Evolutionary conservation across 2,797 vertebrate genomes (phyloP), one percentile per base, ranked within the genome.

Genomic region (Heteromormyrus szaboi): DNA sequence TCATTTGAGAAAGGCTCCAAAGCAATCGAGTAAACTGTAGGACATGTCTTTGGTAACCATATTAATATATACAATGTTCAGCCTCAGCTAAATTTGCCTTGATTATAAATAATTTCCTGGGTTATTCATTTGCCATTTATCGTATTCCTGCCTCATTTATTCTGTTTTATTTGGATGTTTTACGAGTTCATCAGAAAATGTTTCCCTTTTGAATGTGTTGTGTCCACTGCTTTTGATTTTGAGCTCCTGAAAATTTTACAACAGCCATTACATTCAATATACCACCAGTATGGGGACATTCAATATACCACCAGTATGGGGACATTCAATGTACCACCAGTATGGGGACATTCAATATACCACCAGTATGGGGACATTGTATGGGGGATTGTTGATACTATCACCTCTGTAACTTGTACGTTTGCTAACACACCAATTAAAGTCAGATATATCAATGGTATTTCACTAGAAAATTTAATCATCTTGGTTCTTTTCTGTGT

Each of bases 381-480:
- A 33, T 50, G 25, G 25, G 9, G 9, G 11, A 33, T 68, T 5
- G 22, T 44, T 29, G 46, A 76, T 37, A 19, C 19, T 25, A 33
- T 9, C 6, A 33, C 22, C 22, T 14, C 17, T 84, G 29, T 48
- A 62, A 54, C 50, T 44, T 83, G 12, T 4, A 11, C 19, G 6
- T 88, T 90, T 93, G 89, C 91, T 92, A 91, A 92, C 91, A 83
- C 76, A 92, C 91, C 90, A 92, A 91, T 85, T 88, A 81, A 81
- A 46, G 41, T 88, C 90, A 90, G 89, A 89, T 91, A 90, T 89
- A 91, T 89, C 91, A 68, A 89, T 89, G 88, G 89, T 90, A 87
- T 92, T 91, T 89, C 89, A 89, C 91, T 89, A 93, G 92, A 93
- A 94, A 94, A 95, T 91, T 88, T 92, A 95, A 96, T 96, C 95